Conservation (phyloP, 2,113 vertebrate species). For the Myiozetetes cayanensis region DNA sequence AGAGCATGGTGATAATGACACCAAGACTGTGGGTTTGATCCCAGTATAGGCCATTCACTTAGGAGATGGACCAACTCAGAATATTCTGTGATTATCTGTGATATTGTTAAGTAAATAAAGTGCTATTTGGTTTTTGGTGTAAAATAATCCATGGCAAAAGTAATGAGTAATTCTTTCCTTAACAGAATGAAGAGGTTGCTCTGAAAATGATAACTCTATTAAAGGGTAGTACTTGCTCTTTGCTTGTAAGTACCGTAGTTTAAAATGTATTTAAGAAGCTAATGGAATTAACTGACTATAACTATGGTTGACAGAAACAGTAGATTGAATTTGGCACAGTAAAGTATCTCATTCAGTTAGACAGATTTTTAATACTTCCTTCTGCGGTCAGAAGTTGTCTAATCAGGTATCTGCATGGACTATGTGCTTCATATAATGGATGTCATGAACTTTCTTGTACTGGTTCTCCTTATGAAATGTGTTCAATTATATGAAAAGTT, state of each 20-base stretch:
- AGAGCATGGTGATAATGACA: background rate
- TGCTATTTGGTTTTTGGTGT: background rate
- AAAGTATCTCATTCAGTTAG: conserved; percentile 18
- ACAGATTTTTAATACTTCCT: background rate
- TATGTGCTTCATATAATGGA: background rate
- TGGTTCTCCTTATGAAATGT: background rate
- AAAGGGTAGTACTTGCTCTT: conserved; percentile 8
- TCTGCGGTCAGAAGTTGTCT: conserved; percentile 3
- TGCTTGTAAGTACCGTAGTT: conserved; percentile 35
- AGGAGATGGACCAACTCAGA: background rate
- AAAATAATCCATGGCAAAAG: conserved; percentile 28
- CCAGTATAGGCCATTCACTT: background rate
- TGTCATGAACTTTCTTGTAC: background rate
- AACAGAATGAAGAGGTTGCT: conserved; percentile 5
- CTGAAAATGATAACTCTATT: conserved; percentile 41
- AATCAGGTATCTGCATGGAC: background rate
- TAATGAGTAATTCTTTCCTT: conserved; percentile 43
- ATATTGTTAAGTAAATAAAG: background rate
- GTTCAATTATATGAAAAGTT: background rate
- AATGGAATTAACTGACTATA: conserved; percentile 71
- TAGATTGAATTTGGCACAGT: conserved; percentile 43
- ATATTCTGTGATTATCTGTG: background rate
- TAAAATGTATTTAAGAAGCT: conserved; percentile 70
- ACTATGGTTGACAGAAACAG: conserved; percentile 59
- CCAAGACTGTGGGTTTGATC: background rate